These are phyloP conservation scores for Cotesia chilonis DNA, from an alignment of 1,140 invertebrate genomes.

Conservation along the genomic window DNA sequence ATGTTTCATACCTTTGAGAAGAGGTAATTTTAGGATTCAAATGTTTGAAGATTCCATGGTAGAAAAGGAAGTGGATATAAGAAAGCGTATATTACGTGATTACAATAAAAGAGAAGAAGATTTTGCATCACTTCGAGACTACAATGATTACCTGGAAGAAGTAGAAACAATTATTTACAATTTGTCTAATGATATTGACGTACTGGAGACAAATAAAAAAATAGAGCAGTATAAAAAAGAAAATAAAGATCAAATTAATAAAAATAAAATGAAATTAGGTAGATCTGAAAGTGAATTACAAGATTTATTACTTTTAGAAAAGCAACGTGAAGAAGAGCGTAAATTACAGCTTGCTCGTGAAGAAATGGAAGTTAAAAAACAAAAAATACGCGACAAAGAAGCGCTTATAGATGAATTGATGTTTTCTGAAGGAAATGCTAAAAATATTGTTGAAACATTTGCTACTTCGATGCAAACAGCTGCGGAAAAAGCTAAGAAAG, in stretches of 20 bases:
- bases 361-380: slow-evolving; percentile 81
- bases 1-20: slow-evolving; percentile 85
- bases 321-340: slow-evolving; percentile 74
- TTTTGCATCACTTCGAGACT: slow-evolving; percentile 81
- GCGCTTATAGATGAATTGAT: slow-evolving; percentile 93
- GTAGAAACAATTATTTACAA: slow-evolving; percentile 93
- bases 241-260: slow-evolving; percentile 89
- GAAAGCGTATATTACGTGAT: slow-evolving; percentile 87
- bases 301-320: slow-evolving; percentile 87
- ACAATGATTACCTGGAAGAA: slow-evolving; percentile 94
- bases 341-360: slow-evolving; percentile 70
- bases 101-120: slow-evolving; percentile 94
- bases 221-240: slow-evolving; percentile 96
- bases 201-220: slow-evolving; percentile 87
- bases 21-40: slow-evolving; percentile 92
- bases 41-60: slow-evolving; percentile 95
- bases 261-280: slow-evolving; percentile 81
- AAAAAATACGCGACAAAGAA: slow-evolving; percentile 86
- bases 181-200: slow-evolving; percentile 89
- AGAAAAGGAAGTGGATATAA: slow-evolving; percentile 97
- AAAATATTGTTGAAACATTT: slow-evolving; percentile 87
- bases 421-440: slow-evolving; percentile 88
- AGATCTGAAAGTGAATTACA: slow-evolving; percentile 84
- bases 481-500: slow-evolving; percentile 71
- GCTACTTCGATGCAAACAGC: slow-evolving; percentile 73